Conservation (phyloP, 1,140 invertebrate species). For the Bombus consobrinus region DNA sequence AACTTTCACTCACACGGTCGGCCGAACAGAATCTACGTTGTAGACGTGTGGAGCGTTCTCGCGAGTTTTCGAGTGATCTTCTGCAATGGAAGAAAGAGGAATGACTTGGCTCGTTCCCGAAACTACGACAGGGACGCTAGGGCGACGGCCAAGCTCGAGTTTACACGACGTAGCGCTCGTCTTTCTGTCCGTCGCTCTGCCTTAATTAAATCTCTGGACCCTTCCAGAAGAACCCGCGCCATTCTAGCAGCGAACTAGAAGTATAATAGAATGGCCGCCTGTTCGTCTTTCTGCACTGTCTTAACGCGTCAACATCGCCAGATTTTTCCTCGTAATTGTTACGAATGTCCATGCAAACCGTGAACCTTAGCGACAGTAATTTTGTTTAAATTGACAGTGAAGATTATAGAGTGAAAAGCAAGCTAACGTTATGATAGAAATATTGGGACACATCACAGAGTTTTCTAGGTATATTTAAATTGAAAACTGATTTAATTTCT, state of each 20-base stretch:
- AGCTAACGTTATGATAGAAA: not conserved
- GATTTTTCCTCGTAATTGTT: constrained; percentile 45
- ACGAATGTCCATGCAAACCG: not conserved
- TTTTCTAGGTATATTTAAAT: not conserved
- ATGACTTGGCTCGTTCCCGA: constrained; percentile 57
- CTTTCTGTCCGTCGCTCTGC: constrained; percentile 69
- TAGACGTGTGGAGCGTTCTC: constrained; percentile 63
- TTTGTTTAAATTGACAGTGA: not conserved
- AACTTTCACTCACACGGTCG: constrained; percentile 66
- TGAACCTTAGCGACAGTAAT: not conserved
- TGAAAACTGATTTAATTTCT: not conserved
- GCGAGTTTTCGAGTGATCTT: constrained; percentile 63
- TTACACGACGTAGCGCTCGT: constrained; percentile 68
- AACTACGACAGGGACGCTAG: constrained; percentile 45
- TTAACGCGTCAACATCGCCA: constrained; percentile 23
- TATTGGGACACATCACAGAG: not conserved
- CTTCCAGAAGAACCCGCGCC: constrained; percentile 63
- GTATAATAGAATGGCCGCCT: constrained; percentile 41
- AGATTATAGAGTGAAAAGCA: not conserved
- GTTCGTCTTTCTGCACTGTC: constrained; percentile 41
- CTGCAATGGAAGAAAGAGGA: constrained; percentile 59
- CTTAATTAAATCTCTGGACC: constrained; percentile 75
- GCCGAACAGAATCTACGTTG: constrained; percentile 59
- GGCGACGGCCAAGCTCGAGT: constrained; percentile 58
- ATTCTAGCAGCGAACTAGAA: constrained; percentile 52